These are phyloP conservation scores for Leistus spinibarbis DNA, from an alignment of 2,888 invertebrate species.

Conservation along the genomic window DNA sequence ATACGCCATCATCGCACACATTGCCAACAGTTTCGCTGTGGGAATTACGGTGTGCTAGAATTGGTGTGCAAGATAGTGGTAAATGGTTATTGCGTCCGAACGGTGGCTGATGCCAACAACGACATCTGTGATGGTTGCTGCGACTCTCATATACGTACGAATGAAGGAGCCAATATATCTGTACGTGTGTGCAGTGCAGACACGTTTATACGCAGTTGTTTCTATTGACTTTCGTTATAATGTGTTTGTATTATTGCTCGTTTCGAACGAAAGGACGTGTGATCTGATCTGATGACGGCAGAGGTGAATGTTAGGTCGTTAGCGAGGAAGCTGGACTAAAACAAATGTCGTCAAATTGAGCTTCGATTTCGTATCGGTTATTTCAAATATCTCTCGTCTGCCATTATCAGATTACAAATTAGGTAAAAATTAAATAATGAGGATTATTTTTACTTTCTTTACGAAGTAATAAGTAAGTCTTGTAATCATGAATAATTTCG, in stretches of 20 bases:
- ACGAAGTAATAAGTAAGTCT: no score
- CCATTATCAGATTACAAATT: no score
- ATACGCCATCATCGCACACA: constrained; percentile 48
- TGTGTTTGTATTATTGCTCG: constrained; percentile 53
- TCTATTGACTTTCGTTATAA: constrained; percentile 56
- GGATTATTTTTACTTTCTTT: no score
- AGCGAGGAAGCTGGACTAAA: no score
- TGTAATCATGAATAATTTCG: no score
- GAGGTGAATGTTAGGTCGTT: neutral
- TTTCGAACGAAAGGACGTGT: neutral
- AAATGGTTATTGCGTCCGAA: constrained; percentile 37
- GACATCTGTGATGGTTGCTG: neutral
- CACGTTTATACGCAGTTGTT: neutral
- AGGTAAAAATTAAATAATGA: no score
- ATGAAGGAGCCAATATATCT: neutral
- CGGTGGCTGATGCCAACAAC: neutral
- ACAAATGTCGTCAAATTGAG: no score
- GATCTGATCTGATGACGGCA: neutral
- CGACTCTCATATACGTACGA: neutral
- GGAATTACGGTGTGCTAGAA: constrained; percentile 49
- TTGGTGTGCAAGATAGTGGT: constrained; percentile 49
- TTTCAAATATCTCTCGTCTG: no score
- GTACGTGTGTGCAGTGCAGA: neutral
- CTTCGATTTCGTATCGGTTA: no score
- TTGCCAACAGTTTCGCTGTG: constrained; percentile 47